phyloP scores from a whole-genome alignment of 2,797 vertebrate species.

The Arvicola amphibius region DNA sequence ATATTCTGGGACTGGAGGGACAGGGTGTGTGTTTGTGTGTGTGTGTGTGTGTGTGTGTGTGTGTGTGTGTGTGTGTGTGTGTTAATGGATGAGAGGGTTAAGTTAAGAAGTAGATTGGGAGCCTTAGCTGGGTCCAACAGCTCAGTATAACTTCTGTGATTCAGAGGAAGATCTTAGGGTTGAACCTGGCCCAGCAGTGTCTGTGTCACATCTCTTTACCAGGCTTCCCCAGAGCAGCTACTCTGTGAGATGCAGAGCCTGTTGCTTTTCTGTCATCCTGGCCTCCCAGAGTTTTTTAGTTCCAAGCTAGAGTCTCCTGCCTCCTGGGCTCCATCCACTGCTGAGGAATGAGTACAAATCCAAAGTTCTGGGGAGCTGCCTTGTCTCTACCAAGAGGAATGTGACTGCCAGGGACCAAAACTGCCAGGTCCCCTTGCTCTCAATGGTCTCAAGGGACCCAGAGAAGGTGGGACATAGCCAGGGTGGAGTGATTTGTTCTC shows the following conservation, averaged over 20 bases:
- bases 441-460: background rate
- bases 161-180: background rate
- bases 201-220: background rate
- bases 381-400: background rate
- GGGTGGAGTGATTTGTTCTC: slow-evolving; percentile 7
- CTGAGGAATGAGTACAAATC: slow-evolving; percentile 51
- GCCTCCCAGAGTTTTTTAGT: background rate
- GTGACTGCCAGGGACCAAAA: background rate
- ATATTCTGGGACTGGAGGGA: background rate
- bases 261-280: background rate
- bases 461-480: background rate
- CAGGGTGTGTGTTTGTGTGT: background rate
- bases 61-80: background rate
- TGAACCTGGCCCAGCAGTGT: too few species aligned
- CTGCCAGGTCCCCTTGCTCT: background rate
- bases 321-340: slow-evolving; percentile 17
- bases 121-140: background rate
- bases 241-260: background rate
- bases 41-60: background rate
- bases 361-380: background rate
- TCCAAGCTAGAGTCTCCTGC: background rate
- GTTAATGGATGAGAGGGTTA: background rate
- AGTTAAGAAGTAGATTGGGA: slow-evolving; percentile 3
- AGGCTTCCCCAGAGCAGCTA: background rate
- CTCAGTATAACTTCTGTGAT: background rate